Evolutionary conservation across 2,888 invertebrate species (phyloP).

Genomic region (Norana najaformis): DNA sequence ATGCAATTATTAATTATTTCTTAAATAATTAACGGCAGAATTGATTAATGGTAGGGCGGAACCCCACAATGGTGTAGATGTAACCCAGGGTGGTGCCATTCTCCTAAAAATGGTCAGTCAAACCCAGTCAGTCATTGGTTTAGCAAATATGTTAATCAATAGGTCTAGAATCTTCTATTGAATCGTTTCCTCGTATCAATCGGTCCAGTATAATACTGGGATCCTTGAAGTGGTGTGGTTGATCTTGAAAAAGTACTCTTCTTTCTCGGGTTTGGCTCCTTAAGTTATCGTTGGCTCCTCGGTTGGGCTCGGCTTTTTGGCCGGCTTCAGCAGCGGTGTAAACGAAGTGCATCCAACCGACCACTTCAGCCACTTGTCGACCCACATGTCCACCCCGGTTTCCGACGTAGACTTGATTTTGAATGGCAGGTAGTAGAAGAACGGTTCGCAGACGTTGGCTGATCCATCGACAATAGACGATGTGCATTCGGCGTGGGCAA

Average conservation of each 20-base stretch:
- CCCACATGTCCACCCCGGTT: background rate
- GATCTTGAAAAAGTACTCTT: background rate
- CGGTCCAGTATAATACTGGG: background rate
- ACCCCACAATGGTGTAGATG: no score
- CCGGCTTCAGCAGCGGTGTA: background rate
- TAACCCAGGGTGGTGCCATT: no score
- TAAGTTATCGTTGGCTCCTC: background rate
- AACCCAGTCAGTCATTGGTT: background rate
- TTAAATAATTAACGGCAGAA: no score
- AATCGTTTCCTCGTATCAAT: background rate
- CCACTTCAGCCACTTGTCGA: background rate
- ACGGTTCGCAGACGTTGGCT: background rate
- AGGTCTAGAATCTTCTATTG: no score
- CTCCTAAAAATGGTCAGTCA: no score
- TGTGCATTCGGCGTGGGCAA: background rate
- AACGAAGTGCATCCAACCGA: background rate
- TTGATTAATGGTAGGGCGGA: no score
- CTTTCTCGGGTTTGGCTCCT: background rate
- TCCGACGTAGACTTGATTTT: background rate
- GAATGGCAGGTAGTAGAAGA: slow-evolving; percentile 1
- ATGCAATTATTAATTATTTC: no score
- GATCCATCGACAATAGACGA: background rate
- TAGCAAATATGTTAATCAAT: background rate
- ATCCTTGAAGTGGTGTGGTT: background rate
- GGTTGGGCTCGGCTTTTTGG: background rate